phyloP scores from a whole-genome alignment of 2,888 invertebrate genomes.

The Trissolcus brochymenae region DNA sequence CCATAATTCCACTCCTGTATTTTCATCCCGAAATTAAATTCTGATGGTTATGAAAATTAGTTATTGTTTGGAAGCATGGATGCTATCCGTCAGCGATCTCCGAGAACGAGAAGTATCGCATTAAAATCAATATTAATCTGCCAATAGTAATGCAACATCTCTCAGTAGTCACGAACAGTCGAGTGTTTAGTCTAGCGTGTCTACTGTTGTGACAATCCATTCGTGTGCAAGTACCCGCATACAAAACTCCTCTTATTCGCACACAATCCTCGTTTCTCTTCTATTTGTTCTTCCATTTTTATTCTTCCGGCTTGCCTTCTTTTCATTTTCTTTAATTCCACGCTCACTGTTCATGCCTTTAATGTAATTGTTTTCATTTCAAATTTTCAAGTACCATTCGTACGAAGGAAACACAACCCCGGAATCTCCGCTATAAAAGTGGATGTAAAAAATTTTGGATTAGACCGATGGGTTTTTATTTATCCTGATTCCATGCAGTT shows the following conservation, averaged over 20 bases:
- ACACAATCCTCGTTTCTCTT: conserved; percentile 46
- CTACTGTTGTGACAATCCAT: conserved; percentile 72
- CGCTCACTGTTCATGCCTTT: too few species aligned
- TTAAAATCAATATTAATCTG: conserved; percentile 63
- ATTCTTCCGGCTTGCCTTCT: conserved; percentile 19
- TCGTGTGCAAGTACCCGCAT: conserved; percentile 64
- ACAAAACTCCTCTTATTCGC: conserved; percentile 54
- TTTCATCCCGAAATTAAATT: conserved; percentile 40
- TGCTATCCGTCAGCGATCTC: conserved; percentile 29
- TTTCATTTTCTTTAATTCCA: conserved; percentile 34
- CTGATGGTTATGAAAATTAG: conserved; percentile 31
- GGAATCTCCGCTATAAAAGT: too few species aligned
- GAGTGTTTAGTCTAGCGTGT: conserved; percentile 73
- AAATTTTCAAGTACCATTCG: too few species aligned
- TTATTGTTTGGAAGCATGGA: conserved; percentile 29
- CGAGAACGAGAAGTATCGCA: conserved; percentile 48
- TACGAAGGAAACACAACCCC: too few species aligned
- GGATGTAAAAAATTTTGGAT: too few species aligned
- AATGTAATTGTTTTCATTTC: too few species aligned
- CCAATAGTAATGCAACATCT: conserved; percentile 64
- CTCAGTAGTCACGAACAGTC: conserved; percentile 69
- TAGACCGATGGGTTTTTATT: conserved; percentile 45
- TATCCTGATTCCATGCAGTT: conserved; percentile 50
- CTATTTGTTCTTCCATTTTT: conserved; percentile 47
- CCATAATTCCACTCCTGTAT: conserved; percentile 10